These are phyloP conservation scores for Caenorhabditis japonica DNA, from an alignment of 2,888 invertebrate genomes.

Conservation along the genomic window DNA sequence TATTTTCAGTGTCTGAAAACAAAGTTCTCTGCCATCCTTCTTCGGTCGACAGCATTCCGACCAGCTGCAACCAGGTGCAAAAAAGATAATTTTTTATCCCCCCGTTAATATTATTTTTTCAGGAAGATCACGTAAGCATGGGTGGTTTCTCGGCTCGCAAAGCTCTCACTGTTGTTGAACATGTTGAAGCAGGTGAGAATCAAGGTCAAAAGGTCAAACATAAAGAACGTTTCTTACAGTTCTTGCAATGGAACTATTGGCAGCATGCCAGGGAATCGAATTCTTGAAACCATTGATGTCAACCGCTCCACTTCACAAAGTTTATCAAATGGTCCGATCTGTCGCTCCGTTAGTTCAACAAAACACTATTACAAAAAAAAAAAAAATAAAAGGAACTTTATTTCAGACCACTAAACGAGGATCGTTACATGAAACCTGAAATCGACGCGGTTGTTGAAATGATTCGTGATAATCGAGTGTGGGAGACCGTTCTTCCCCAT, in stretches of 20 bases:
- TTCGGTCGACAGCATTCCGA: slow-evolving; percentile 83
- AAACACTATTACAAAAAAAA: background rate
- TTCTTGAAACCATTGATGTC: slow-evolving; percentile 82
- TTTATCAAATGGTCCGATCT: slow-evolving; percentile 81
- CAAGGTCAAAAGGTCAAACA: background rate
- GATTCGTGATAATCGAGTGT: slow-evolving; percentile 80
- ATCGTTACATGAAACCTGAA: slow-evolving; percentile 83
- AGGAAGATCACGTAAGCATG: slow-evolving; percentile 84
- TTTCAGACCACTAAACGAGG: slow-evolving; percentile 82
- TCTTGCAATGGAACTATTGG: slow-evolving; percentile 83
- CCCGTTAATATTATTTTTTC: slow-evolving; percentile 4
- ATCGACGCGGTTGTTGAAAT: slow-evolving; percentile 82
- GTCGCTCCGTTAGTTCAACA: slow-evolving; percentile 79
- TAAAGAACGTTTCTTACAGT: slow-evolving; percentile 79
- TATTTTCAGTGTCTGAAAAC: slow-evolving; percentile 82
- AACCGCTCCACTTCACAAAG: slow-evolving; percentile 82
- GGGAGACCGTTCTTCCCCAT: slow-evolving; percentile 80
- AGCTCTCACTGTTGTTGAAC: slow-evolving; percentile 80
- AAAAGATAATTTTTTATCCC: background rate
- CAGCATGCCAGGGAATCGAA: slow-evolving; percentile 83
- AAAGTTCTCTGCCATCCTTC: slow-evolving; percentile 84
- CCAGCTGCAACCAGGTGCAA: slow-evolving; percentile 81
- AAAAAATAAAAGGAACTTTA: background rate
- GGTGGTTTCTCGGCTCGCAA: slow-evolving; percentile 83
- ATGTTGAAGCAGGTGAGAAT: slow-evolving; percentile 79